These are phyloP conservation scores for Sesia apiformis DNA, from an alignment of 2,888 invertebrate genomes.

Conservation along the genomic window DNA sequence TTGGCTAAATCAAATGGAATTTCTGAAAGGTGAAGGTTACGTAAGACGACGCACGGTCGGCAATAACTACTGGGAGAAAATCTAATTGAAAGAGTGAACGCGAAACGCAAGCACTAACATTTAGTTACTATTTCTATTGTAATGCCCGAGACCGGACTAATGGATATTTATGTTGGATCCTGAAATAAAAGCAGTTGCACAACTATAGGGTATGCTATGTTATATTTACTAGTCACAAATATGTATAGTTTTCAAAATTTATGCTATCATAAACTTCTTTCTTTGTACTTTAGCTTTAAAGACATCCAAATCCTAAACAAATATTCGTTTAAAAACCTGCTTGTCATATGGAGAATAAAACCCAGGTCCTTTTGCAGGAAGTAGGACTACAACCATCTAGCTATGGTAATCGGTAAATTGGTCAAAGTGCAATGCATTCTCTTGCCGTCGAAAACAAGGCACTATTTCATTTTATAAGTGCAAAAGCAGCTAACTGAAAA, in stretches of 20 bases:
- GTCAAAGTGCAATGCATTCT: not conserved
- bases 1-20: not conserved
- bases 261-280: no score
- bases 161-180: not conserved
- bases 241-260: no score
- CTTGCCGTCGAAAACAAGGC: constrained; percentile 29
- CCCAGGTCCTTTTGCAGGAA: no score
- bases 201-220: no score
- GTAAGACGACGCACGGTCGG: not conserved
- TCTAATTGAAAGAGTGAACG: not conserved
- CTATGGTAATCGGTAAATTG: not conserved
- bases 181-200: no score
- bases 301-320: no score
- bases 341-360: no score
- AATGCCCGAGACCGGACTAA: not conserved
- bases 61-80: not conserved
- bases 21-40: not conserved
- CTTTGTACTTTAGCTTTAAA: no score
- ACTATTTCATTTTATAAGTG: constrained; percentile 48
- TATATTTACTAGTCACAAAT: no score
- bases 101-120: not conserved
- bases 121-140: not conserved
- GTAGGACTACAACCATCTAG: no score
- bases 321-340: no score
- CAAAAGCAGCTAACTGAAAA: constrained; percentile 47